Conservation (phyloP, 2,797 vertebrate species). For the Simalia tracyae region DNA sequence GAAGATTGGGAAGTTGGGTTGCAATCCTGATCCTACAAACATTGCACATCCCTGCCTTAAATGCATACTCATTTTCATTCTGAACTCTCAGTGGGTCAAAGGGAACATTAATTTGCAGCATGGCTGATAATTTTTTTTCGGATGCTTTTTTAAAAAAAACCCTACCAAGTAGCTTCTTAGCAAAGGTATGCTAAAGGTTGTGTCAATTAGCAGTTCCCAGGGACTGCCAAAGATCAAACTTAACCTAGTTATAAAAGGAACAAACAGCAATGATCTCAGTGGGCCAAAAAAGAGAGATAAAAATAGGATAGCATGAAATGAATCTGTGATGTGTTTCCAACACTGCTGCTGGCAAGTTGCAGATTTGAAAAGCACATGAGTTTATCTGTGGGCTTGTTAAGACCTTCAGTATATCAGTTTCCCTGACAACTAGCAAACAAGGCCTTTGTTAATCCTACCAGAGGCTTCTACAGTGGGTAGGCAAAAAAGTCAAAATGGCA, state of each 20-base stretch:
- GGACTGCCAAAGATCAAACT: background rate
- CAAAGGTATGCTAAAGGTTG: slow-evolving; percentile 13
- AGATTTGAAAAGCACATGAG: background rate
- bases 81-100: background rate
- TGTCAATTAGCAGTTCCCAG: background rate
- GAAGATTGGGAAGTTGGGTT: background rate
- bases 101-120: background rate
- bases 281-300: background rate
- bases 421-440: background rate
- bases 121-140: background rate
- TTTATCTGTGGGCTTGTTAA: background rate
- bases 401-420: background rate
- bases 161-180: background rate
- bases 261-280: slow-evolving; percentile 1
- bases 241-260: slow-evolving; percentile 19
- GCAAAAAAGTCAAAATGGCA: background rate
- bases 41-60: background rate
- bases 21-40: background rate
- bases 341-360: background rate
- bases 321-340: background rate
- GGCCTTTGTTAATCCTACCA: background rate
- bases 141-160: background rate
- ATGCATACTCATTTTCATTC: background rate
- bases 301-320: slow-evolving; percentile 1
- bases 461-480: background rate